Evolutionary conservation across 2,113 vertebrate species (phyloP).

Genomic region (Montifringilla adamsi): DNA sequence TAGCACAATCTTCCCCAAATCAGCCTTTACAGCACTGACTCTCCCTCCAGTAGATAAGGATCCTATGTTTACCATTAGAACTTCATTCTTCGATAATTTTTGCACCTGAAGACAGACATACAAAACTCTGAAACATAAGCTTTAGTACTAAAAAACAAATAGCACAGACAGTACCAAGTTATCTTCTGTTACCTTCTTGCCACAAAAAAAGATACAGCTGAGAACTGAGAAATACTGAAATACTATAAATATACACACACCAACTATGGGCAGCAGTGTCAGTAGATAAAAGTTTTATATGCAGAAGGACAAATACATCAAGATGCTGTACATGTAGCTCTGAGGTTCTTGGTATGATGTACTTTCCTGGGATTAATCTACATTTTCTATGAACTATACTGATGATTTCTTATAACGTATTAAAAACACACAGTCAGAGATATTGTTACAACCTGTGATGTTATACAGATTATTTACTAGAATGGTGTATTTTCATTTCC

Average conservation of each 20-base stretch:
- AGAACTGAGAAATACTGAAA: background rate
- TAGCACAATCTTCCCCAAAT: conserved; percentile 96
- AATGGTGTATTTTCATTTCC: background rate
- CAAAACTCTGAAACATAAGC: background rate
- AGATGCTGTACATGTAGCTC: background rate
- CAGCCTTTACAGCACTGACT: conserved; percentile 96
- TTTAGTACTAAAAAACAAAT: background rate
- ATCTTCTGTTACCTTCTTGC: background rate
- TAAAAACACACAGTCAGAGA: background rate
- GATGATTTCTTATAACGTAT: background rate
- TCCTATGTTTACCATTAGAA: conserved; percentile 98
- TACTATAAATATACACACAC: background rate
- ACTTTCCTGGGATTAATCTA: background rate
- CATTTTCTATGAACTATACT: background rate
- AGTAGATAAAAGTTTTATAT: background rate
- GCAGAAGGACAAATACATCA: background rate
- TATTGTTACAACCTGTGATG: background rate
- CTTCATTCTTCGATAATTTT: conserved; percentile 97
- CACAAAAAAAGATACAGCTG: background rate
- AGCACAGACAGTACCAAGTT: background rate
- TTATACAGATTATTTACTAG: background rate
- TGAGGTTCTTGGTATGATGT: background rate
- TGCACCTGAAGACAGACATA: conserved; percentile 82
- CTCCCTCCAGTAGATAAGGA: conserved; percentile 95
- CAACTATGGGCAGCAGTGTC: background rate